Conservation (phyloP, 2,888 invertebrate genomes). For the Mimumesa dahlbomi region DNA sequence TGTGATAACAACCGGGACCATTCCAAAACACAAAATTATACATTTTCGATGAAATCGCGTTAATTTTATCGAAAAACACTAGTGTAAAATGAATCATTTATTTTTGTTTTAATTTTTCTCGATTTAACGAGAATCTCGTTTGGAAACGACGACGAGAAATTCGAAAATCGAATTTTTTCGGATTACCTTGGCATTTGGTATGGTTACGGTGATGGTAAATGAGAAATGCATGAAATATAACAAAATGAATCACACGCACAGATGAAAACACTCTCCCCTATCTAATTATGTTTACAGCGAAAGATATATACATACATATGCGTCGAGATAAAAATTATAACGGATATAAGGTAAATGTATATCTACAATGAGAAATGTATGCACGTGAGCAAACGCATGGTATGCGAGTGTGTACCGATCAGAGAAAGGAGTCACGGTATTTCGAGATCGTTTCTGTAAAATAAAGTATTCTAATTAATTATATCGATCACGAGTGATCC, state of each 20-base stretch:
- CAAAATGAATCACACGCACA: slow-evolving; percentile 38
- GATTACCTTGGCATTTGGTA: not conserved
- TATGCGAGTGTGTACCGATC: slow-evolving; percentile 20
- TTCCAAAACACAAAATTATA: not conserved
- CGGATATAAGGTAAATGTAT: slow-evolving; percentile 27
- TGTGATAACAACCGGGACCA: slow-evolving; percentile 18
- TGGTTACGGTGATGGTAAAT: slow-evolving; percentile 23
- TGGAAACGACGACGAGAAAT: not conserved
- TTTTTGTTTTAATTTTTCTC: not conserved
- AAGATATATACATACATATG: slow-evolving; percentile 31
- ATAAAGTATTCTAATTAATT: no score
- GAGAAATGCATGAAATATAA: slow-evolving; percentile 26
- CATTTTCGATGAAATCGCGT: not conserved
- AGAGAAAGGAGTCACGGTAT: slow-evolving; percentile 14
- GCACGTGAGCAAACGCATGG: slow-evolving; percentile 26
- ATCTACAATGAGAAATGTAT: slow-evolving; percentile 31
- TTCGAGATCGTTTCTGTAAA: slow-evolving; percentile 11
- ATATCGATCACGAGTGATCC: no score
- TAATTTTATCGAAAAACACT: not conserved
- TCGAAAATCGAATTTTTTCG: not conserved
- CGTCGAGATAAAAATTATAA: slow-evolving; percentile 47
- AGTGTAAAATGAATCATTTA: no score
- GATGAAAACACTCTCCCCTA: slow-evolving; percentile 24
- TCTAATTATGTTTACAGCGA: slow-evolving; percentile 46
- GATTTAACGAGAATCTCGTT: not conserved